These are phyloP conservation scores for Garrulus glandarius DNA, from an alignment of 2,797 vertebrate genomes.

Conservation along the genomic window DNA sequence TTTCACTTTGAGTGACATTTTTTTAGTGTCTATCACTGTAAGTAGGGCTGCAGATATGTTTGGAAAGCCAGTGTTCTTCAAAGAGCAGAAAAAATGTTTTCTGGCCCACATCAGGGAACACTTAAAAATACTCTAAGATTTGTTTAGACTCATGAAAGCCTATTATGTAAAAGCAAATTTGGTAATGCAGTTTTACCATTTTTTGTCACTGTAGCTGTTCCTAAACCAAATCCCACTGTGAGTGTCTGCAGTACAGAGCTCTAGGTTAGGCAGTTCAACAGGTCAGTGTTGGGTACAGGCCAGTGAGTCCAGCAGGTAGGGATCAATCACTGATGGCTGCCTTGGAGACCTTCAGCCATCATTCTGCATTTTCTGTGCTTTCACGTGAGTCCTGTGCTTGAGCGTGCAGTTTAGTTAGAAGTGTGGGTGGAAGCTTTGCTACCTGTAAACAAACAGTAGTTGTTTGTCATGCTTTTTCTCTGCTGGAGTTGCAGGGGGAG, in stretches of 20 bases:
- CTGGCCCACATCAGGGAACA: not conserved
- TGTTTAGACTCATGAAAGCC: not conserved
- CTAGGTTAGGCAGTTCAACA: not conserved
- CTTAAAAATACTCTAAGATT: not conserved
- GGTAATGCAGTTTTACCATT: not conserved
- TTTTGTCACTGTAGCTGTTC: not conserved
- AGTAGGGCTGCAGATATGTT: not conserved
- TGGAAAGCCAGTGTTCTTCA: not conserved
- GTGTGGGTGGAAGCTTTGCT: not conserved
- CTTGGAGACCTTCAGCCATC: not conserved
- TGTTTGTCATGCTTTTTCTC: not conserved
- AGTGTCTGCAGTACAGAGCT: not conserved
- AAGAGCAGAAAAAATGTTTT: not conserved
- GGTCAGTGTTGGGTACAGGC: not conserved
- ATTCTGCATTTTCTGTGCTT: not conserved
- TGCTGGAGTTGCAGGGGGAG: not conserved
- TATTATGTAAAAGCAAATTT: not conserved
- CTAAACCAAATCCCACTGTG: not conserved
- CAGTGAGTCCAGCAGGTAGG: not conserved
- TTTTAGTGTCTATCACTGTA: not conserved
- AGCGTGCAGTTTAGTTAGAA: not conserved
- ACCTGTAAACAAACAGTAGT: accelerated
- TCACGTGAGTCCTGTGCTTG: not conserved
- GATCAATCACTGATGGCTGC: not conserved
- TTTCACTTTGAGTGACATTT: not conserved